Evolutionary conservation across 2,888 invertebrate genomes (phyloP).

Genomic region (Lasioglossum lativentre): DNA sequence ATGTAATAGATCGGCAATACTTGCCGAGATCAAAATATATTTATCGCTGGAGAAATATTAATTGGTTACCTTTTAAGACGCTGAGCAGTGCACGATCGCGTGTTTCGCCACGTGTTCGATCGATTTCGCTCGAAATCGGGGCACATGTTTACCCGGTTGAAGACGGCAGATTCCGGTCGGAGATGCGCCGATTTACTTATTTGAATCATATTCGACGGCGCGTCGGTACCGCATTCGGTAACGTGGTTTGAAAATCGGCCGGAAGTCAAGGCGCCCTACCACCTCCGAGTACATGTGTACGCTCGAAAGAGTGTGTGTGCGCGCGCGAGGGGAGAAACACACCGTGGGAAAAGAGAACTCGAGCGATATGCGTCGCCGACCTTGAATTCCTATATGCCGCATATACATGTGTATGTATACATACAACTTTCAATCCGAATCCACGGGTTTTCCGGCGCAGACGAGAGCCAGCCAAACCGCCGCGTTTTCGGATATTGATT

Average conservation of each 20-base stretch:
- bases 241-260: constrained; percentile 61
- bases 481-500: constrained; percentile 50
- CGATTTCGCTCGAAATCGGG: background rate
- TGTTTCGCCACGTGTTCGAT: too few relatives aligned
- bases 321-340: constrained; percentile 48
- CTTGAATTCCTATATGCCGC: constrained; percentile 58
- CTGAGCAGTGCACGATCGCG: background rate
- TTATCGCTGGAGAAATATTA: background rate
- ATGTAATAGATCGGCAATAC: too few relatives aligned
- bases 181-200: background rate
- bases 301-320: constrained; percentile 46
- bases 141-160: background rate
- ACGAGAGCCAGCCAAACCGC: constrained; percentile 27
- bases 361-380: constrained; percentile 57
- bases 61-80: background rate
- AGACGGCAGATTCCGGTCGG: background rate
- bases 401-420: background rate
- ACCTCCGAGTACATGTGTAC: constrained; percentile 29
- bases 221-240: background rate
- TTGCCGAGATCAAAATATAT: too few relatives aligned
- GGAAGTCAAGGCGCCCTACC: constrained; percentile 63
- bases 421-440: constrained; percentile 43
- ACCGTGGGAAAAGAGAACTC: constrained; percentile 68
- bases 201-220: background rate
- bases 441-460: background rate